Evolutionary conservation across 2,888 invertebrate species (phyloP).

Genomic region (Phymatocera aterrima): DNA sequence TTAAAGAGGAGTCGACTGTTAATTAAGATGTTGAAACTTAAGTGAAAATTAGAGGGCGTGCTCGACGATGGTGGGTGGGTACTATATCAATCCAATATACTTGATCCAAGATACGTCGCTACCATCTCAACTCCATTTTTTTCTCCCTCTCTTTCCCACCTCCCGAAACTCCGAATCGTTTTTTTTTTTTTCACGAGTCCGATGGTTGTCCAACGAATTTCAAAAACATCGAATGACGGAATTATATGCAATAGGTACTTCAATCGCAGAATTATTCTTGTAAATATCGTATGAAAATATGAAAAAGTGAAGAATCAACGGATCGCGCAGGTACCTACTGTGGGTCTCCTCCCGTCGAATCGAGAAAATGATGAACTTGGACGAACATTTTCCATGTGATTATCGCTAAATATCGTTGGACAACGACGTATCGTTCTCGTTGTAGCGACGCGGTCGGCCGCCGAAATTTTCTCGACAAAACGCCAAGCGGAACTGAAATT

Average conservation of each 20-base stretch:
- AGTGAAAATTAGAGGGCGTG: slow-evolving; percentile 62
- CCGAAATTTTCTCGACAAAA: not conserved
- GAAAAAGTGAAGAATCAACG: not conserved
- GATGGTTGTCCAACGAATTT: not conserved
- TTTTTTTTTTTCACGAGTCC: not conserved
- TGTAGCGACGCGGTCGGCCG: not conserved
- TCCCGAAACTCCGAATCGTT: too few species aligned
- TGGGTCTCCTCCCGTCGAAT: too few species aligned
- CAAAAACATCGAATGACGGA: not conserved
- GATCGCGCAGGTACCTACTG: too few species aligned
- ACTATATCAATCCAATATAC: slow-evolving; percentile 57
- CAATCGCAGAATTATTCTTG: too few species aligned
- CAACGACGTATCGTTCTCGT: slow-evolving; percentile 28
- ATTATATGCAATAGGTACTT: too few species aligned
- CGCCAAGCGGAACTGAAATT: not conserved
- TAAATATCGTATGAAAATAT: too few species aligned
- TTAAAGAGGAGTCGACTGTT: slow-evolving; percentile 59
- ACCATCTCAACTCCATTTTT: not conserved
- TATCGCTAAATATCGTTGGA: slow-evolving; percentile 33
- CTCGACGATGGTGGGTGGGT: slow-evolving; percentile 53
- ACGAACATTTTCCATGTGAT: not conserved
- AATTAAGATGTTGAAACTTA: slow-evolving; percentile 56
- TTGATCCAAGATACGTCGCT: slow-evolving; percentile 22
- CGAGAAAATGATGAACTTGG: not conserved
- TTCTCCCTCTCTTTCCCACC: not conserved